phyloP scores from a whole-genome alignment of 2,888 invertebrate genomes.

The Myopa testacea region DNA sequence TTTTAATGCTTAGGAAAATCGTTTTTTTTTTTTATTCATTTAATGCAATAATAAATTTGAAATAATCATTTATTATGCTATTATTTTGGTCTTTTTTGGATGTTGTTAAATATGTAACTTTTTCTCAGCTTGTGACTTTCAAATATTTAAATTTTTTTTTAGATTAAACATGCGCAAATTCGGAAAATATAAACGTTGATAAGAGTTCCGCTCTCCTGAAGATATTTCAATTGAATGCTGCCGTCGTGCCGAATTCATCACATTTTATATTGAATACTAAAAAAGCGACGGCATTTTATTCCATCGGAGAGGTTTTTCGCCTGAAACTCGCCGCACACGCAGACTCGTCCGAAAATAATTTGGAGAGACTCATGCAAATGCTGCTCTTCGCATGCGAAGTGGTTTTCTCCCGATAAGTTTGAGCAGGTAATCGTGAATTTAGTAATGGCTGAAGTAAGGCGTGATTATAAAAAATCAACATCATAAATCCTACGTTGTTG shows the following conservation, averaged over 20 bases:
- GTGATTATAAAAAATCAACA: background rate
- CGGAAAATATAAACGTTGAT: background rate
- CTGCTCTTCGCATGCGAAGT: slow-evolving; percentile 1
- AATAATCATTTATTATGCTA: too few species aligned
- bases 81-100: too few species aligned
- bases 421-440: too few species aligned
- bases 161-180: slow-evolving; percentile 6
- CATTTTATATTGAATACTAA: slow-evolving; percentile 56
- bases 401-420: too few species aligned
- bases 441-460: slow-evolving; percentile 5
- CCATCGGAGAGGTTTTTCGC: background rate
- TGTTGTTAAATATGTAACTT: background rate
- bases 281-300: slow-evolving; percentile 23
- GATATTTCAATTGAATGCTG: slow-evolving; percentile 58
- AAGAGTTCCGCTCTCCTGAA: slow-evolving; percentile 52
- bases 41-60: too few species aligned
- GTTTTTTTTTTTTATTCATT: background rate
- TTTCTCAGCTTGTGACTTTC: background rate
- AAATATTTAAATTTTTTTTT: slow-evolving; percentile 11
- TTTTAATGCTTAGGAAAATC: slow-evolving; percentile 15
- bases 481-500: background rate
- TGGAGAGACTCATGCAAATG: slow-evolving; percentile 1
- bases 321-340: slow-evolving; percentile 6
- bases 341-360: background rate
- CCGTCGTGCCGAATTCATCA: slow-evolving; percentile 51